These are phyloP conservation scores for Pseudorhombus dupliciocellatus DNA, from an alignment of 2,113 vertebrate species.

Conservation along the genomic window DNA sequence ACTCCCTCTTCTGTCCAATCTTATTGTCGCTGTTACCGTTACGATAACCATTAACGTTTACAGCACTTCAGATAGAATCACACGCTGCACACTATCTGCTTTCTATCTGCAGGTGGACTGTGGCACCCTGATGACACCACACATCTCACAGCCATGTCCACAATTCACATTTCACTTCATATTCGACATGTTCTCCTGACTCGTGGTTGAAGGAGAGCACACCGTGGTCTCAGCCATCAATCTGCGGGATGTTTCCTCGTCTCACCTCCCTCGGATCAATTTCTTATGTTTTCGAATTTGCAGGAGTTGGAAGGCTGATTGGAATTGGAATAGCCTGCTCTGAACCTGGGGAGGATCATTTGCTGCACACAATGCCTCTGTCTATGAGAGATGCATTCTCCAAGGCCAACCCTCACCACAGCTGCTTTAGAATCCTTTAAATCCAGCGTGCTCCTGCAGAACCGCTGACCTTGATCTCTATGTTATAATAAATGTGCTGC, in stretches of 20 bases:
- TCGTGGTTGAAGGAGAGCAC: neutral
- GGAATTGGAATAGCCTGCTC: conserved; percentile 36
- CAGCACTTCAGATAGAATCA: neutral
- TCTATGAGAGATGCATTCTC: conserved; percentile 44
- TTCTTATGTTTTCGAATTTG: conserved; percentile 51
- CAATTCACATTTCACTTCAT: conserved; percentile 38
- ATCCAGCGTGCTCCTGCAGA: neutral
- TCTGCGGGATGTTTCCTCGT: conserved; percentile 42
- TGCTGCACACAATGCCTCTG: conserved; percentile 26
- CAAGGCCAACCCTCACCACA: conserved; percentile 6
- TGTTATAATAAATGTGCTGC: conserved; percentile 17
- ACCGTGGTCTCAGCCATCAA: conserved; percentile 34
- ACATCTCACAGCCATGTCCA: neutral
- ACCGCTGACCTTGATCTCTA: conserved; percentile 45
- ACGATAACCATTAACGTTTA: conserved; percentile 17
- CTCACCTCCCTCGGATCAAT: conserved; percentile 40
- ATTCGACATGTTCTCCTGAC: neutral
- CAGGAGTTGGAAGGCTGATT: conserved; percentile 50
- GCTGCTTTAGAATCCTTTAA: conserved; percentile 33
- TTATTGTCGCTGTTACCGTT: neutral
- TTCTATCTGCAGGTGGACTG: conserved; percentile 8
- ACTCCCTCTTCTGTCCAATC: neutral
- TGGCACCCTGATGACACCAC: neutral
- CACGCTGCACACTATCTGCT: neutral
- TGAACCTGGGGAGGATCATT: conserved; percentile 32